Evolutionary conservation across 2,797 vertebrate species (phyloP).

Genomic region (Micromesistius poutassou): DNA sequence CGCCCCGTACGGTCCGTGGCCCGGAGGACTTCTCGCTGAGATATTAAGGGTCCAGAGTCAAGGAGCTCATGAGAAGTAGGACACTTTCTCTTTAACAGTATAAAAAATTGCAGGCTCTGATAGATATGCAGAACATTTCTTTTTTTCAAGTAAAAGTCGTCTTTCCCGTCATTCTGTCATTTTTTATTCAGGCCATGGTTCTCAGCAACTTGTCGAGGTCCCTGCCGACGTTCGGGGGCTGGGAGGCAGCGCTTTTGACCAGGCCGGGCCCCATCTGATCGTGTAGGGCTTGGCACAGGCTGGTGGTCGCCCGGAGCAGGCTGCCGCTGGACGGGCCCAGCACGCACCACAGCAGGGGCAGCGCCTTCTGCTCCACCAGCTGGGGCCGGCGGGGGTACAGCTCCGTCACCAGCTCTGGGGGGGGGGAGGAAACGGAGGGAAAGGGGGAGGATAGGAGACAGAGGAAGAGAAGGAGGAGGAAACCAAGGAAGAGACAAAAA

Average conservation of each 20-base stretch:
- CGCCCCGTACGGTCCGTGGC: conserved; percentile 33
- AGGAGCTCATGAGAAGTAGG: too few species aligned
- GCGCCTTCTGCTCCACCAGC: conserved; percentile 85
- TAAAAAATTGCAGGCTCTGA: too few species aligned
- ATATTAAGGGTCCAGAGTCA: conserved; percentile 49
- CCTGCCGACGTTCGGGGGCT: conserved; percentile 77
- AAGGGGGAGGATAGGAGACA: too few species aligned
- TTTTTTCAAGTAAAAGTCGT: too few species aligned
- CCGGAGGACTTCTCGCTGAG: conserved; percentile 58
- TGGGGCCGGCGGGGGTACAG: conserved; percentile 85
- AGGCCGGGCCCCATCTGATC: too few species aligned
- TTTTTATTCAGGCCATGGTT: conserved; percentile 47
- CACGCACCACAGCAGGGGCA: conserved; percentile 88
- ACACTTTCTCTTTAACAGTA: too few species aligned
- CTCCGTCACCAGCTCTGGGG: conserved; percentile 79
- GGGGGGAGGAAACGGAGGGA: not conserved
- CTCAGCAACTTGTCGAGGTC: conserved; percentile 80
- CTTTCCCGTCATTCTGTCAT: too few species aligned
- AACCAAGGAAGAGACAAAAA: too few species aligned
- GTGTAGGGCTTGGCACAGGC: too few species aligned
- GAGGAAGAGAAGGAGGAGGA: too few species aligned
- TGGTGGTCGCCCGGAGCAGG: too few species aligned
- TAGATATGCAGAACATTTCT: conserved; percentile 64
- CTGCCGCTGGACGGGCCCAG: conserved; percentile 80
- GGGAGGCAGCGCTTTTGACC: conserved; percentile 73